These are phyloP conservation scores for Goniozus legneri DNA, from an alignment of 1,140 invertebrate genomes.

Conservation along the genomic window DNA sequence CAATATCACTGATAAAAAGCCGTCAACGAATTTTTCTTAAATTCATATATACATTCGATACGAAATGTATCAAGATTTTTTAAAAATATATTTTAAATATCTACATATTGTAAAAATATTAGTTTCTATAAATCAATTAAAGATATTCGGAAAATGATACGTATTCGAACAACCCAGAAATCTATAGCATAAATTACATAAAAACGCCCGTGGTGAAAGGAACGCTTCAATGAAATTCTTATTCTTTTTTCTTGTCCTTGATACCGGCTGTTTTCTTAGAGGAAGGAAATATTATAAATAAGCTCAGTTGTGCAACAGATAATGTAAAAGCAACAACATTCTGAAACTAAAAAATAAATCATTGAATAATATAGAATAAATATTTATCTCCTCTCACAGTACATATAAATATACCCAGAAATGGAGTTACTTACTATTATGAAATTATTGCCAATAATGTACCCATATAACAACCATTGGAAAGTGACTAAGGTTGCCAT, in stretches of 20 bases:
- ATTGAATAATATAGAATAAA: slow-evolving; percentile 6
- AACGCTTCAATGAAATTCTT: too few species aligned
- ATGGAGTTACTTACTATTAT: slow-evolving; percentile 66
- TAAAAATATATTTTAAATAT: too few species aligned
- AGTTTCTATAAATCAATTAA: too few species aligned
- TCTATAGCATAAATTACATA: too few species aligned
- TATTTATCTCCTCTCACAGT: slow-evolving; percentile 2
- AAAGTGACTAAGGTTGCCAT: slow-evolving; percentile 71
- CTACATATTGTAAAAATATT: too few species aligned
- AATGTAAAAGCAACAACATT: slow-evolving; percentile 63
- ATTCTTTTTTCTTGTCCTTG: slow-evolving; percentile 21
- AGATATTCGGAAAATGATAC: too few species aligned
- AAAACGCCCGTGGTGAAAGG: too few species aligned
- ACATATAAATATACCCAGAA: slow-evolving; percentile 26
- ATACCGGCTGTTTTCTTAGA: slow-evolving; percentile 15
- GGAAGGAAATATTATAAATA: slow-evolving; percentile 68
- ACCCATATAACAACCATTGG: slow-evolving; percentile 77
- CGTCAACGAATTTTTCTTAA: too few species aligned
- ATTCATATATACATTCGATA: too few species aligned
- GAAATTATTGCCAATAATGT: slow-evolving; percentile 73
- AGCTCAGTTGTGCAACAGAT: slow-evolving; percentile 59
- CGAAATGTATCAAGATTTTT: too few species aligned
- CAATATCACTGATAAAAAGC: too few species aligned
- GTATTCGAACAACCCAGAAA: too few species aligned
- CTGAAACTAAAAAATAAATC: slow-evolving; percentile 58